Base-by-base conservation (phyloP, 2,797 vertebrate species). In the Pagetopsis macropterus region DNA sequence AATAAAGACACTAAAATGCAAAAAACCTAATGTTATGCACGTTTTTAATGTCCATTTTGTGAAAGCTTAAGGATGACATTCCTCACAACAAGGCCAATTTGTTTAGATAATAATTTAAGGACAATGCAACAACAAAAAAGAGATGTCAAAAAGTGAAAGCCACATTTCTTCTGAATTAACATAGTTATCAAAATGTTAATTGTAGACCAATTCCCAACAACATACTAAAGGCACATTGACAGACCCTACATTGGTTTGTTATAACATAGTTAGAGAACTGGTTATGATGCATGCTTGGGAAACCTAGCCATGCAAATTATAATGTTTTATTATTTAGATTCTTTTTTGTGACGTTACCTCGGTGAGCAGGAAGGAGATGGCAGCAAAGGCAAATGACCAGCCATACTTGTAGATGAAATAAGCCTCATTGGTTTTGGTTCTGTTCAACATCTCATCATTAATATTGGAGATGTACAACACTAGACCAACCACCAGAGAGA, bases 381-480 rank as follows among this genome's bases (percentile, higher is more conserved):
- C 97, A 40, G 97, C 95, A 68, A 97, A 97, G 15, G 96, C 96
- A 27, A 98, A 98, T 0, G 97, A 98, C 96, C 97, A 97, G 63
- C 97, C 96, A 0, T 97, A 98, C 85, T 96, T 96, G 89, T 97
- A 98, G 85, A 91, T 96, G 93, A 98, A 96, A 89, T 96, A 97
- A 0, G 96, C 94, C 58, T 97, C 96, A 0, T 95, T 95, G 49
- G 94, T 94, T 91, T 95, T 97, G 61, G 96, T 97, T 79, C 96
- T 92, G 90, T 96, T 97, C 75, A 97, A 73, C 94, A 98, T 95
- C 92, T 98, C 96, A 1, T 98, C 96, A 0, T 96, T 98, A 31
- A 97, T 97, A 88, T 95, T 97, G 84, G 97, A 98, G 89, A 98
- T 97, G 90, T 98, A 98, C 71, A 98, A 91, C 50, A 98, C 96